Evolutionary conservation across 2,797 vertebrate species (phyloP).

Genomic region (Sarcophilus harrisii): DNA sequence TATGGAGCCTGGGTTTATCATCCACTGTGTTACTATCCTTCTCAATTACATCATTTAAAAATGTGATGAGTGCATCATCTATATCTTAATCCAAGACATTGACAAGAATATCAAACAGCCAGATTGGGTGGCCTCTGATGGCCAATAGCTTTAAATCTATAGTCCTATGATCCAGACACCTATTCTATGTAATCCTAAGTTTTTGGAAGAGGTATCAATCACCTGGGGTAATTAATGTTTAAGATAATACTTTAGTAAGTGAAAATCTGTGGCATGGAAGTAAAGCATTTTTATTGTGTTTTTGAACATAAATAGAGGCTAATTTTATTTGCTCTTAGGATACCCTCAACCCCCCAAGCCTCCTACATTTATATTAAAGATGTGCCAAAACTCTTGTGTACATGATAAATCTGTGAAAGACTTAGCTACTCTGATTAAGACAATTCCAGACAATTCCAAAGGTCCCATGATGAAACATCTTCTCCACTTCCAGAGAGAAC

Average conservation of each 20-base stretch:
- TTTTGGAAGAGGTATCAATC: background rate
- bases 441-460: background rate
- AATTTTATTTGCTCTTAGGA: background rate
- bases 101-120: too few species aligned
- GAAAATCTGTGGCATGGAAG: background rate
- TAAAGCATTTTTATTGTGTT: background rate
- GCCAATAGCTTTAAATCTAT: background rate
- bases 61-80: too few species aligned
- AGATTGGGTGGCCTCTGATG: background rate
- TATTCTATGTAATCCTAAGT: background rate
- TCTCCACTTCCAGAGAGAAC: background rate
- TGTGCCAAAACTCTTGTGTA: background rate
- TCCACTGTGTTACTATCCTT: background rate
- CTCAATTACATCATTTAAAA: too few species aligned
- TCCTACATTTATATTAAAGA: background rate
- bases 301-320: background rate
- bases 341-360: background rate
- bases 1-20: background rate
- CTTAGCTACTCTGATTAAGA: background rate
- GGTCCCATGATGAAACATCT: background rate
- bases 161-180: background rate
- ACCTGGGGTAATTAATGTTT: background rate
- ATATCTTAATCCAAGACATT: too few species aligned
- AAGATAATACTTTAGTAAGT: background rate
- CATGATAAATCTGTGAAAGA: background rate